Percentiles rank a stretch among this genome's conserved stretches.
Conservation (phyloP, 2,113 vertebrate genomes). For the Callipepla squamata region DNA sequence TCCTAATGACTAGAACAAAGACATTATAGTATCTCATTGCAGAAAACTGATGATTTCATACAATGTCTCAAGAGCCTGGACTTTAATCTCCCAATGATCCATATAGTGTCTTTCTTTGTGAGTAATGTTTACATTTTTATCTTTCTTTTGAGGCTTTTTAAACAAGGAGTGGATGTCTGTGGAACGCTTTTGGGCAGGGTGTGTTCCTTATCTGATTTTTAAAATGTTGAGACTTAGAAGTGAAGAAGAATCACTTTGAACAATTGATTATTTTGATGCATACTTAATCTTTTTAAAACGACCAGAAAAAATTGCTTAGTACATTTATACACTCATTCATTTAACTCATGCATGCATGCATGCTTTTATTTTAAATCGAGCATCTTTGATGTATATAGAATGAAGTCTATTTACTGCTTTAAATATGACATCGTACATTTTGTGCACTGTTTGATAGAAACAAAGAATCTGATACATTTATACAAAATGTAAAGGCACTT, state of each 20-base stretch:
- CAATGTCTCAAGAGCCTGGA: background rate
- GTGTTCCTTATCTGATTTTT: background rate
- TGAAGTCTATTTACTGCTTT: background rate
- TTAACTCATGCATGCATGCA: background rate
- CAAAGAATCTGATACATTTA: background rate
- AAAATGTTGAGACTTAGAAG: background rate
- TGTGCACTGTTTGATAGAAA: background rate
- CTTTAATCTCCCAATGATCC: constrained; percentile 15
- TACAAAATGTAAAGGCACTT: background rate
- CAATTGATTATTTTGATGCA: background rate
- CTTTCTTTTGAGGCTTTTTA: background rate
- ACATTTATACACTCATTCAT: background rate
- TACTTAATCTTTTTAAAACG: background rate
- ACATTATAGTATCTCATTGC: background rate
- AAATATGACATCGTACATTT: background rate
- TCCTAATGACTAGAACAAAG: background rate
- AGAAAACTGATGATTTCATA: constrained; percentile 43
- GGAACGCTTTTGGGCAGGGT: background rate
- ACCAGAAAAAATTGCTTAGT: background rate
- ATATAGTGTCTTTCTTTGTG: constrained; percentile 7
- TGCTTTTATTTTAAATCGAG: background rate
- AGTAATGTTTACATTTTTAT: constrained; percentile 22
- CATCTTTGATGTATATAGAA: background rate
- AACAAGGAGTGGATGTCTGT: background rate
- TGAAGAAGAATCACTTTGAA: background rate